Conservation (phyloP, 2,113 vertebrate species). For the Ammodytes dubius region DNA sequence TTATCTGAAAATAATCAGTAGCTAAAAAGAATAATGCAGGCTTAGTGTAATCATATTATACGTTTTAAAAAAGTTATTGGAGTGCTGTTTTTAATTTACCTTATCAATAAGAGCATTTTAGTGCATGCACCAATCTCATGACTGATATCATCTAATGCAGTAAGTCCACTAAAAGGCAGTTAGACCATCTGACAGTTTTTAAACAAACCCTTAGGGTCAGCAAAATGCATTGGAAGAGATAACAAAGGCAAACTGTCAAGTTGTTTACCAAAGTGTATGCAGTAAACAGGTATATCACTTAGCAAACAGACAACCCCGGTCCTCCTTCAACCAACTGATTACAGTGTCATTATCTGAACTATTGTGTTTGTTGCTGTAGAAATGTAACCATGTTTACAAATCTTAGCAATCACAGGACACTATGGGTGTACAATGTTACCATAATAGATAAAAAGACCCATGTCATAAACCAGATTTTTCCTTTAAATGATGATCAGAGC, state of each 20-base stretch:
- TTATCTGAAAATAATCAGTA: neutral
- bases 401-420: neutral
- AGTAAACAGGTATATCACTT: neutral
- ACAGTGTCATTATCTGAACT: neutral
- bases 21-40: neutral
- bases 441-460: too few species aligned
- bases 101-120: too few species aligned
- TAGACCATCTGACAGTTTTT: neutral
- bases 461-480: neutral
- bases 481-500: neutral
- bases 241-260: conserved; percentile 13
- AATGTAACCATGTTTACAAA: neutral
- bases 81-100: too few species aligned
- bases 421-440: neutral
- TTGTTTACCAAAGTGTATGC: neutral
- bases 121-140: neutral
- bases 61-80: too few species aligned
- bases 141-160: neutral
- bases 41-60: neutral
- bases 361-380: neutral
- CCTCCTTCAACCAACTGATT: neutral
- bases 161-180: neutral
- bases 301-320: neutral
- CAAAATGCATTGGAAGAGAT: neutral
- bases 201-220: neutral